phyloP scores from a whole-genome alignment of 2,888 invertebrate genomes.

The Pandemis cinnamomeana region DNA sequence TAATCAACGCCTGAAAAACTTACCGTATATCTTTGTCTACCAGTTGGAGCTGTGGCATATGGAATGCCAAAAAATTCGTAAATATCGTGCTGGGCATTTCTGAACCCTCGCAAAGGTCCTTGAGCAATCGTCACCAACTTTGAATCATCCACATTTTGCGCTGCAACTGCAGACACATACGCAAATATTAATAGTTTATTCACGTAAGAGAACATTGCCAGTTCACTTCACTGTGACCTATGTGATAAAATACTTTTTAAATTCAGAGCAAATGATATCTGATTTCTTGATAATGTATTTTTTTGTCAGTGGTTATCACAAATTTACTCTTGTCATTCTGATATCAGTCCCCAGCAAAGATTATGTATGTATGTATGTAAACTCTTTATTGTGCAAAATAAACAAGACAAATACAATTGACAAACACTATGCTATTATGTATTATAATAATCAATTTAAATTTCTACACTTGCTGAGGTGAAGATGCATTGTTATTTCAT shows the following conservation, averaged over 20 bases:
- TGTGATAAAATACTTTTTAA: not conserved
- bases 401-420: no score
- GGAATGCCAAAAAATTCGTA: slow-evolving; percentile 14
- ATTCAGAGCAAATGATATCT: not conserved
- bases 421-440: no score
- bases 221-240: not conserved
- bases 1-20: not conserved
- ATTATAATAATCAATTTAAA: no score
- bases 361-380: no score
- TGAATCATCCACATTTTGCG: slow-evolving; percentile 10
- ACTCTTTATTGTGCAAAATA: no score
- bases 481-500: no score
- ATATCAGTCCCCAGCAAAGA: not conserved
- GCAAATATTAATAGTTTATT: not conserved
- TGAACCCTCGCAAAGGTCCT: slow-evolving; percentile 1
- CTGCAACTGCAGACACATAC: not conserved
- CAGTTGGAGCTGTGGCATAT: not conserved
- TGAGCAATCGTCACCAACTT: not conserved
- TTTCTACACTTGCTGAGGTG: no score
- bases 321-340: not conserved
- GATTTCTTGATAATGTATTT: not conserved
- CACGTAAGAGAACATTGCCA: not conserved
- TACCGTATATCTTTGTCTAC: not conserved
- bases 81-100: not conserved
- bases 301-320: not conserved